Evolutionary conservation across 2,888 invertebrate genomes (phyloP).

Genomic region (Cryptus viduatorius): DNA sequence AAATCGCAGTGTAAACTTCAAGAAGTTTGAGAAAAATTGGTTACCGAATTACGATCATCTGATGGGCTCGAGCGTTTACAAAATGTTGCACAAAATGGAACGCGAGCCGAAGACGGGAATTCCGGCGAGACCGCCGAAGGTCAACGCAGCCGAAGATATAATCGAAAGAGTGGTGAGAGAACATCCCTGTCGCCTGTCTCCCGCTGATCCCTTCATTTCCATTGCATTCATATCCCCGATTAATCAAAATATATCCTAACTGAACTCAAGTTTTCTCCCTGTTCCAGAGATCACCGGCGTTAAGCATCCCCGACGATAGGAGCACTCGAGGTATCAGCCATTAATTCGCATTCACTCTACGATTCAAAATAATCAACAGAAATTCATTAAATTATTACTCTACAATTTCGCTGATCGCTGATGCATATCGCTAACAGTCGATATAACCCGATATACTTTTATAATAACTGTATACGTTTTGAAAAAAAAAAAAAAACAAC

Average conservation of each 20-base stretch:
- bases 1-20: slow-evolving; percentile 92
- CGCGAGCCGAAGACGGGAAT: slow-evolving; percentile 89
- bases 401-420: slow-evolving; percentile 42
- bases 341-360: slow-evolving; percentile 60
- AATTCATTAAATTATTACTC: slow-evolving; percentile 53
- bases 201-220: too few species aligned
- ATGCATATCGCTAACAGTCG: slow-evolving; percentile 59
- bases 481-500: slow-evolving; percentile 35
- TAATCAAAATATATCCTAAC: slow-evolving; percentile 43
- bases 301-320: slow-evolving; percentile 78
- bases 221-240: too few species aligned
- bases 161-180: slow-evolving; percentile 82
- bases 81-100: slow-evolving; percentile 92
- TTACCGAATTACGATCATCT: slow-evolving; percentile 91
- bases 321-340: slow-evolving; percentile 80
- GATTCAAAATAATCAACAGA: slow-evolving; percentile 37
- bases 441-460: slow-evolving; percentile 74
- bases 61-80: slow-evolving; percentile 92
- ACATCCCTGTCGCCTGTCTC: too few species aligned
- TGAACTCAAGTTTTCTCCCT: slow-evolving; percentile 49
- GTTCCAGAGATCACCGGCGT: slow-evolving; percentile 82
- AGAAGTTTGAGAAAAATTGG: slow-evolving; percentile 93
- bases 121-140: slow-evolving; percentile 88
- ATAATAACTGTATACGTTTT: slow-evolving; percentile 65
- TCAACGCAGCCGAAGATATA: slow-evolving; percentile 89